phyloP scores from a whole-genome alignment of 2,113 vertebrate species.

The Steatornis caripensis region DNA sequence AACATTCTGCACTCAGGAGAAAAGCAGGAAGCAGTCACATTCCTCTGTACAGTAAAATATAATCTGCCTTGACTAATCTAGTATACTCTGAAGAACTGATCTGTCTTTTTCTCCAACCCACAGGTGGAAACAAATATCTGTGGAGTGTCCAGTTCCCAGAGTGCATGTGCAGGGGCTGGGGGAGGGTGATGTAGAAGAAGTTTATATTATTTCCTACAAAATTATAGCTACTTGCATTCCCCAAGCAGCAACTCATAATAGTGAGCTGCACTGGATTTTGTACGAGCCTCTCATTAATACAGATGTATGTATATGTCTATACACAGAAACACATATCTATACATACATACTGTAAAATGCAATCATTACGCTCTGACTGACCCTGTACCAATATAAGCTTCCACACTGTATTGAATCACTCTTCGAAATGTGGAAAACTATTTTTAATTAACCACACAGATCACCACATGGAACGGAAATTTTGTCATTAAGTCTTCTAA shows the following conservation, averaged over 20 bases:
- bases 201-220: neutral
- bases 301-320: neutral
- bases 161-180: neutral
- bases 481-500: conserved; percentile 45
- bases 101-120: neutral
- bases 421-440: neutral
- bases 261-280: neutral
- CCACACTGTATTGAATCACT: neutral
- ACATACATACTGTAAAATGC: neutral
- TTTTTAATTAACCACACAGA: conserved; percentile 11
- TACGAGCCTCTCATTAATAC: neutral
- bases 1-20: neutral
- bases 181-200: neutral
- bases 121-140: neutral
- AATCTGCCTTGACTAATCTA: conserved; percentile 1
- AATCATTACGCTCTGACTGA: neutral
- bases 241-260: neutral
- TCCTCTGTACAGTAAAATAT: neutral
- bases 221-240: neutral
- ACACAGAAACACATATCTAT: neutral
- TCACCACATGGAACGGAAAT: neutral
- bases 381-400: neutral
- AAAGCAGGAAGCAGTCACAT: neutral
- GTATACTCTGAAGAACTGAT: neutral
- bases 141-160: neutral